phyloP scores from a whole-genome alignment of 2,113 vertebrate species.

The Tachysurus fulvidraco region DNA sequence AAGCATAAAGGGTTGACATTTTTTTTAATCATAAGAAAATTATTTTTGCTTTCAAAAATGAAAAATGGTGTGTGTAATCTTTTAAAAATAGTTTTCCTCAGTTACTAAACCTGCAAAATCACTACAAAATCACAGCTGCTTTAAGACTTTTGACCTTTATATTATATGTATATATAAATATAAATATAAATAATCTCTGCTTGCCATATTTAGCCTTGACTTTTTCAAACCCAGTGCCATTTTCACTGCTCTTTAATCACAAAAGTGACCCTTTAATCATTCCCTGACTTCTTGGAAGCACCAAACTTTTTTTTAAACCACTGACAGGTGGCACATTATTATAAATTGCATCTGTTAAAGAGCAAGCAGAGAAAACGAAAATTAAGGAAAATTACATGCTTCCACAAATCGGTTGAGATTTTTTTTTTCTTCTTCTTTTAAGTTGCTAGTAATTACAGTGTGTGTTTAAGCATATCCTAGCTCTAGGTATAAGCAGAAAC shows the following conservation, averaged over 20 bases:
- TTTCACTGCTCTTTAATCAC: constrained; percentile 43
- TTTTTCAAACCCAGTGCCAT: neutral
- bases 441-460: constrained; percentile 9
- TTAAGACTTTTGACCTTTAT: neutral
- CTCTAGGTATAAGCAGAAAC: neutral
- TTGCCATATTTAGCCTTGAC: neutral
- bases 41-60: neutral
- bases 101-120: neutral
- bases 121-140: neutral
- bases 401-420: neutral
- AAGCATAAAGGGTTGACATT: neutral
- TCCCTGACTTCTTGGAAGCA: constrained; percentile 26
- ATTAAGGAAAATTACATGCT: constrained; percentile 42
- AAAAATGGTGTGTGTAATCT: neutral
- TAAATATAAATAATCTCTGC: neutral
- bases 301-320: constrained; percentile 33
- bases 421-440: neutral
- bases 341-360: neutral
- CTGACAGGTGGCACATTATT: constrained; percentile 15
- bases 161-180: too few species aligned
- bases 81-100: neutral
- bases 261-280: constrained; percentile 47
- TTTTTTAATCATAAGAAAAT: neutral
- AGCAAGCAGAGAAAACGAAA: constrained; percentile 1
- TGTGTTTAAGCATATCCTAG: neutral